Conservation (phyloP, 2,113 vertebrate genomes). For the Silurus asotus region DNA sequence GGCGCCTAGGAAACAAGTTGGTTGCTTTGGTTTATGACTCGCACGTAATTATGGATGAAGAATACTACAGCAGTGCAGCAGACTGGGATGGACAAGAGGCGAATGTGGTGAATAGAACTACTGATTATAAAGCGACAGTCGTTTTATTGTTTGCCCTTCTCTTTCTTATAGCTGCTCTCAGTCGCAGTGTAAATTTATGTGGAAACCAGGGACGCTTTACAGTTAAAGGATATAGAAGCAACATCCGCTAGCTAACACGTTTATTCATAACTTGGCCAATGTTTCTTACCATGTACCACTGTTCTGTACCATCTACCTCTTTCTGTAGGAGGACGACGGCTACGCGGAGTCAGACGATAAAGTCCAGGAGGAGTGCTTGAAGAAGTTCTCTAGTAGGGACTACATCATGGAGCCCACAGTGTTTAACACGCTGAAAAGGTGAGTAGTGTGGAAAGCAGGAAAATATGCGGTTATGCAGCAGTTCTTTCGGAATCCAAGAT, state of each 20-base stretch:
- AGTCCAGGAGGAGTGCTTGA: slow-evolving; percentile 89
- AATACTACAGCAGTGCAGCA: slow-evolving; percentile 67
- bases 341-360: slow-evolving; percentile 86
- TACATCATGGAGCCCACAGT: slow-evolving; percentile 99
- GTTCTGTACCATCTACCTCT: background rate
- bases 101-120: slow-evolving; percentile 53
- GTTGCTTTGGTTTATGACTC: background rate
- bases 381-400: slow-evolving; percentile 92
- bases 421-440: slow-evolving; percentile 95
- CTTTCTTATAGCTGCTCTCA: background rate
- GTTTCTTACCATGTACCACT: background rate
- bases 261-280: background rate
- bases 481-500: background rate
- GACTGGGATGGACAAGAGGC: slow-evolving; percentile 75
- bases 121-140: background rate
- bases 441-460: slow-evolving; percentile 3
- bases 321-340: slow-evolving; percentile 79
- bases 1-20: background rate
- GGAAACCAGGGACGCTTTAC: background rate
- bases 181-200: background rate
- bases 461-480: background rate
- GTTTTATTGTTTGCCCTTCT: background rate
- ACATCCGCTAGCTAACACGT: background rate
- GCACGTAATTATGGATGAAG: slow-evolving; percentile 69
- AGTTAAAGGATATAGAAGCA: background rate